Evolutionary conservation across 92 coral and sea anemone species (phyloP), one percentile per base, ranked within the genome.

Genomic region (Blastomussa wellsi): DNA sequence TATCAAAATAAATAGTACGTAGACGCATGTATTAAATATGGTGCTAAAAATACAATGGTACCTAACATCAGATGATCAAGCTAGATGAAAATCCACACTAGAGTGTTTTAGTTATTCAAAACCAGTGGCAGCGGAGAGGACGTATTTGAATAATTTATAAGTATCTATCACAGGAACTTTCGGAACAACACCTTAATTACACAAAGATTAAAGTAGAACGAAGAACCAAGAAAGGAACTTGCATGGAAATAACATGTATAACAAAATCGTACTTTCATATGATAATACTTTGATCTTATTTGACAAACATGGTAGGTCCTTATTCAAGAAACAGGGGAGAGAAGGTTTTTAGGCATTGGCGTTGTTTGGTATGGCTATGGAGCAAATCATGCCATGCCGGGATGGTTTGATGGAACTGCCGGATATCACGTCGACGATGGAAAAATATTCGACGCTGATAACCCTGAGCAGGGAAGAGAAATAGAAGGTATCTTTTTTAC

Each of bases 391-490:
- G 33, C 28, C 42, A 26, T 49, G 57, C 79, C 79, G 35, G 79
- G 79, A 49, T 49, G 79, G 65, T 22, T 2, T 7, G 13, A 76
- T 0, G 79, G 66, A 76, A 48, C 79, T 5, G 79, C 51, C n/a
- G 79, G 79, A 76, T 76, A 76, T 48, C 79, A 49, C 28, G 41
- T 48, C 22, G 79, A 76, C 24, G 79, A 76, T 49, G 79, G 79
- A 26, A 76, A 76, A 76, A 76, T 76, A 76, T 76, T 76, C 66
- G n/a, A 76, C 13, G 65, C 65, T 76, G 41, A 24, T 13, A 51
- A 49, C 57, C 64, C 64, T 10, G 28, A 42, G 5, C 10, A 47
- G 0, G 79, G 79, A 26, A 32, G 19, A 31, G 79, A 49, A 7
- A 20, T 42, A 22, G 79, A 49, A 51, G 79, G 79, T 49, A 49